Evolutionary conservation across 2,797 vertebrate species (phyloP).

Genomic region (Cyprinodon diabolis): DNA sequence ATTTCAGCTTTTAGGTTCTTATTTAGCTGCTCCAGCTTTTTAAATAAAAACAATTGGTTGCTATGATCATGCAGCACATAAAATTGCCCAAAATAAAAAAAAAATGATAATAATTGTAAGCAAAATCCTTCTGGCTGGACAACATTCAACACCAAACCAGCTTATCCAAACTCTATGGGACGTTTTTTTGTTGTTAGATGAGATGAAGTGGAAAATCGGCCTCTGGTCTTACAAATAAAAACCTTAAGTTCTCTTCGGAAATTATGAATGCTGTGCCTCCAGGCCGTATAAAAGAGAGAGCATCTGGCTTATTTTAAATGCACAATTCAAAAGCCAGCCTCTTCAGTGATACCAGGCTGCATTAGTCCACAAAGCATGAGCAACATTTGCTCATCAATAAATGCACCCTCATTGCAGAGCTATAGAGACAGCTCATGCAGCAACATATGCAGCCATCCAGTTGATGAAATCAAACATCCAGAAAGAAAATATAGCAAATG

Average conservation of each 20-base stretch:
- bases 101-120: too few species aligned
- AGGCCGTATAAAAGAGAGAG: not conserved
- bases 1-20: too few species aligned
- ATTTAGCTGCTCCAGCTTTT: too few species aligned
- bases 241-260: not conserved
- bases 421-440: constrained; percentile 1
- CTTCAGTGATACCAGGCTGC: not conserved
- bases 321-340: constrained; percentile 10
- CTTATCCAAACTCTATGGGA: not conserved
- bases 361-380: constrained; percentile 1
- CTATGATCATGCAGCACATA: too few species aligned
- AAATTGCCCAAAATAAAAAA: too few species aligned
- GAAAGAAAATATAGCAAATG: not conserved
- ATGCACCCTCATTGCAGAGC: not conserved
- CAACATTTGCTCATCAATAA: not conserved
- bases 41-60: too few species aligned
- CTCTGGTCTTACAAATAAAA: not conserved
- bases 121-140: too few species aligned
- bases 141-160: too few species aligned
- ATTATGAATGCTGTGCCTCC: not conserved
- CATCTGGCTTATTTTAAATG: not conserved
- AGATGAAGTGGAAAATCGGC: not conserved
- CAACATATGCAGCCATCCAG: constrained; percentile 2
- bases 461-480: not conserved
- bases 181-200: too few species aligned